These are phyloP conservation scores for Siderastrea radians DNA, from an alignment of 92 coral and sea anemone genomes.

Conservation along the genomic window DNA sequence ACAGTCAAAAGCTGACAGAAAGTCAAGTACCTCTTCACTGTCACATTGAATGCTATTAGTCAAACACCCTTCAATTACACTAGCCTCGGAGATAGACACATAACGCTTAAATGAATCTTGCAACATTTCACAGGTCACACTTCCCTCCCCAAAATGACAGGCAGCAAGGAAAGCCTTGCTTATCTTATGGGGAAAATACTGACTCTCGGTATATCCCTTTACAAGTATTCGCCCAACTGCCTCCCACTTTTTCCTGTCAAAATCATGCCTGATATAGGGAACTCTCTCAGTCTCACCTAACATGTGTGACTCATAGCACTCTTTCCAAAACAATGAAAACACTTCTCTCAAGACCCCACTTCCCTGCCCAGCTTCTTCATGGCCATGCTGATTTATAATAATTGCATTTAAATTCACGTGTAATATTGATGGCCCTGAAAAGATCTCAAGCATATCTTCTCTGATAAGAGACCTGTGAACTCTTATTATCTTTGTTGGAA, in stretches of 20 bases:
- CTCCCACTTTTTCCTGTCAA: constrained; percentile 69
- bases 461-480: constrained; percentile 39
- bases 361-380: constrained; percentile 58
- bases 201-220: constrained; percentile 47
- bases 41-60: constrained; percentile 35
- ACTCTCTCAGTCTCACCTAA: constrained; percentile 61
- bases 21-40: constrained; percentile 60
- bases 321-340: constrained; percentile 70
- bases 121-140: no score
- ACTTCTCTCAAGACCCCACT: constrained; percentile 70
- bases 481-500: constrained; percentile 32
- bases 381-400: constrained; percentile 55
- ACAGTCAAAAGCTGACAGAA: constrained; percentile 61
- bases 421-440: constrained; percentile 36
- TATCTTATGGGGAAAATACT: constrained; percentile 56
- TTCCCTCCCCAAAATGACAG: constrained; percentile 57
- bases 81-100: constrained; percentile 56
- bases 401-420: constrained; percentile 7
- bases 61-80: constrained; percentile 53
- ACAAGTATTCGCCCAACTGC: constrained; percentile 69
- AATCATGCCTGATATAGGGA: constrained; percentile 70
- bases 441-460: constrained; percentile 47
- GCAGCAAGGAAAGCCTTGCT: constrained; percentile 39
- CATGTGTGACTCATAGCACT: constrained; percentile 65
- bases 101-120: constrained; percentile 54